Base-by-base conservation (phyloP, 2,888 invertebrate genomes). In the Omphaloscelis lunosa region DNA sequence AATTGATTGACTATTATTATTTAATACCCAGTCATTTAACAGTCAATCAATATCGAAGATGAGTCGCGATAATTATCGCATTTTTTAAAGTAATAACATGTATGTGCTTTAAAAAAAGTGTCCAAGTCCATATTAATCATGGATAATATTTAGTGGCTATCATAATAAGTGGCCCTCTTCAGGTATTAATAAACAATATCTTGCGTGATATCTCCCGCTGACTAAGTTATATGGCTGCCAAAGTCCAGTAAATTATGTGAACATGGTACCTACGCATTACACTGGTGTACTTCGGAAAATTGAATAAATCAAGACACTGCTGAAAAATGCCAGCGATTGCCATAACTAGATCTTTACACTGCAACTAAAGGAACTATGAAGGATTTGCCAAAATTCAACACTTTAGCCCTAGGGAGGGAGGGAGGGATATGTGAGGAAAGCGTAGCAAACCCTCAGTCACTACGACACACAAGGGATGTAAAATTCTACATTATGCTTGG, bases 1-100 rank as follows among this genome's bases (percentile, higher is more conserved):
- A 78, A 78, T 81, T 51, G 75, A 27, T 41, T 20, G n/a, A 74
- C 34, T 34, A 63, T 45, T 41, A 81, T 75, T 59, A 75, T 79
- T 75, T 41, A 51, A 65, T 58, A 51, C 20, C 20, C 8, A 27
- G 34, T 17, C 56, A 34, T 58, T 81, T 81, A 81, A 51, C 48
- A 73, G 62, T 29, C 62, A 80, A 78, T 78, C 56, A 63, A 48
- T 8, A 51, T 15, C 6, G 48, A 41, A 73, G n/a, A 81, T 78
- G 11, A 58, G 23, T 63, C 17, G 39, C 29, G 17, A 23, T 73
- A 29, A 48, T 27, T 62, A 61, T 53, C 23, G 27, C 11, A n/a
- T 15, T 51, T 73, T 53, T 39, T 53, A 11, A n/a, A 11, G 2
- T 45, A 15, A 12, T n/a, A 7, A 20, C 23, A 9, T n/a, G n/a